Conservation (phyloP, 1,140 invertebrate genomes). For the Drosophila ambigua region DNA sequence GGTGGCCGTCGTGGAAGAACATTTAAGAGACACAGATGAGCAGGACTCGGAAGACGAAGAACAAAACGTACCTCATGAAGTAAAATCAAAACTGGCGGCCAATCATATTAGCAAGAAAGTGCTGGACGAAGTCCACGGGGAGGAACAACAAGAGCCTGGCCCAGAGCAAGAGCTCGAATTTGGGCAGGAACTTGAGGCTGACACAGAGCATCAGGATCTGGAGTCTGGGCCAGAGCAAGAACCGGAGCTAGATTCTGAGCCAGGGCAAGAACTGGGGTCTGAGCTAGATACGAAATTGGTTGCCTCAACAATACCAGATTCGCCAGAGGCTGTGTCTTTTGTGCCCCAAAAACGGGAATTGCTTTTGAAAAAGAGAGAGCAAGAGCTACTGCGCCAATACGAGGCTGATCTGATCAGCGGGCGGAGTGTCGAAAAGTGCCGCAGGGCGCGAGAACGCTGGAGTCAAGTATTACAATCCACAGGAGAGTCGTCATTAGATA, state of each 20-base stretch:
- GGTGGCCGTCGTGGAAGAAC: constrained; percentile 4
- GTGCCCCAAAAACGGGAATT: constrained; percentile 25
- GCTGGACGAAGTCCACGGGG: too few species aligned
- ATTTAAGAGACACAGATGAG: not conserved
- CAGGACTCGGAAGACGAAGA: not conserved
- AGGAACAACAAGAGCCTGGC: too few species aligned
- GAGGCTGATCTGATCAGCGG: constrained; percentile 51
- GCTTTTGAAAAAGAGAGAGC: constrained; percentile 45
- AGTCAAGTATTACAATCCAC: constrained; percentile 7
- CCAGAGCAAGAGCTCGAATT: too few species aligned
- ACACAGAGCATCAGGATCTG: too few species aligned
- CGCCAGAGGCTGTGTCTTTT: not conserved
- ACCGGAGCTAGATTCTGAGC: too few species aligned
- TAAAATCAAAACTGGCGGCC: too few species aligned
- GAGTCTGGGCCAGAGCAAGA: too few species aligned
- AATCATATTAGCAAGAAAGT: too few species aligned
- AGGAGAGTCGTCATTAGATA: not conserved
- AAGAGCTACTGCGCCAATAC: constrained; percentile 50
- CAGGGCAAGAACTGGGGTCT: not conserved
- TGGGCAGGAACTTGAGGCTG: too few species aligned
- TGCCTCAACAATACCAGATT: not conserved
- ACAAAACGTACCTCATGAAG: not conserved
- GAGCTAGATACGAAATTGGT: not conserved
- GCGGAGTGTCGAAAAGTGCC: constrained; percentile 48
- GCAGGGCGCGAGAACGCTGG: constrained; percentile 53